A percentile compares a stretch with the other conserved stretches of the same genome.
These are phyloP conservation scores for Lysiphlebus fabarum DNA, from an alignment of 1,140 invertebrate genomes.

Conservation along the genomic window DNA sequence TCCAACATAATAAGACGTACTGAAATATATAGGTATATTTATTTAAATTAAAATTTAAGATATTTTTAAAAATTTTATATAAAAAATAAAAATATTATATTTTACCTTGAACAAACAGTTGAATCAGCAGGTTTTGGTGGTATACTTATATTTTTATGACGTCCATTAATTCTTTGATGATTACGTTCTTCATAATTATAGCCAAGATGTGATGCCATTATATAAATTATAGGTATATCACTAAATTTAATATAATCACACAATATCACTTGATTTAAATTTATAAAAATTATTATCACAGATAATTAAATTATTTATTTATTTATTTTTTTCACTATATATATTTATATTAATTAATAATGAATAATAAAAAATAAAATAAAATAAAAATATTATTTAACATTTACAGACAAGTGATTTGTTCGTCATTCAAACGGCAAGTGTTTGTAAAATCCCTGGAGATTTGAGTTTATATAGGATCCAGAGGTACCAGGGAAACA, in stretches of 20 bases:
- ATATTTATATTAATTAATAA: neutral
- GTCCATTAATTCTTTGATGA: constrained; percentile 37
- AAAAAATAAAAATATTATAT: constrained; percentile 5
- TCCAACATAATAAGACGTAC: constrained; percentile 56
- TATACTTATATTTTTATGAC: constrained; percentile 40
- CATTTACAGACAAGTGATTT: no score
- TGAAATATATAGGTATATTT: no score
- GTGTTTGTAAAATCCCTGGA: constrained; percentile 39
- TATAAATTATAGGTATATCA: constrained; percentile 16
- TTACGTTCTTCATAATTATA: constrained; percentile 50
- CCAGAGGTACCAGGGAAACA: constrained; percentile 1
- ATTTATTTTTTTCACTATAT: constrained; percentile 4
- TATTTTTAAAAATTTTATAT: no score
- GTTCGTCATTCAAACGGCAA: constrained; percentile 25
- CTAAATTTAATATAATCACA: constrained; percentile 13
- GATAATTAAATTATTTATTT: constrained; percentile 1
- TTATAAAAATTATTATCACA: neutral
- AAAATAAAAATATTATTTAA: no score
- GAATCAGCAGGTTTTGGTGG: constrained; percentile 44
- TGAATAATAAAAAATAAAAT: no score
- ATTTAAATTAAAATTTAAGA: no score
- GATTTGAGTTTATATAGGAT: constrained; percentile 42
- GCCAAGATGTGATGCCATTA: constrained; percentile 43
- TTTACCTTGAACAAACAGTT: constrained; percentile 49
- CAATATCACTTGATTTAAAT: constrained; percentile 8